These are phyloP conservation scores for Bergia sp. DNA, from an alignment of 92 coral and sea anemone genomes.

Conservation along the genomic window DNA sequence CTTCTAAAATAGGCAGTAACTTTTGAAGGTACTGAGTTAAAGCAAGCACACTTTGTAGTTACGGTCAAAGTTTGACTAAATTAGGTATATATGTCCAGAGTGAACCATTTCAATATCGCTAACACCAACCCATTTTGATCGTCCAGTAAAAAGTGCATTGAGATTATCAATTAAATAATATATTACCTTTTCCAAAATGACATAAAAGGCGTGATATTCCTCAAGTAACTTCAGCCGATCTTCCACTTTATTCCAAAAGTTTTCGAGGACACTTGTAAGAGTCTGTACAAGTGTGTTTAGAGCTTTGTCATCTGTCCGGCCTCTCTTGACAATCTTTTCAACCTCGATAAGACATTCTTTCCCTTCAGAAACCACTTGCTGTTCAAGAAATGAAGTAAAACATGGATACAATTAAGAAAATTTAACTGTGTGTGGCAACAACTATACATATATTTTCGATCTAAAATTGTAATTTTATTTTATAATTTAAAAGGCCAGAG, in stretches of 20 bases:
- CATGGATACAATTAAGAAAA: neutral
- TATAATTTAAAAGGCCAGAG: no score
- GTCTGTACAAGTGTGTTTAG: constrained; percentile 67
- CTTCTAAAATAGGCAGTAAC: neutral
- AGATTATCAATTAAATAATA: neutral
- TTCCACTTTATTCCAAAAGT: constrained; percentile 72
- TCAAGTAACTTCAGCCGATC: constrained; percentile 59
- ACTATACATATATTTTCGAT: no score
- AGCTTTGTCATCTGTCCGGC: constrained; percentile 63
- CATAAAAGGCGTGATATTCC: constrained; percentile 62
- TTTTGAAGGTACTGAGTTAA: neutral
- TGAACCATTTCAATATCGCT: no score
- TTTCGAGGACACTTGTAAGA: constrained; percentile 51
- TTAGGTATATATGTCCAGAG: no score
- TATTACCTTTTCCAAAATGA: constrained; percentile 72
- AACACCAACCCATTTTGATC: no score
- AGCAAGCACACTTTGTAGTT: neutral
- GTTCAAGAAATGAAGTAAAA: constrained; percentile 7
- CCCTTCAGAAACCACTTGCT: constrained; percentile 72
- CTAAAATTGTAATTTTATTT: no score
- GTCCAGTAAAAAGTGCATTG: neutral
- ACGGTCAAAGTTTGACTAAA: no score
- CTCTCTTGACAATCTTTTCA: constrained; percentile 52
- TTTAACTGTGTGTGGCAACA: neutral
- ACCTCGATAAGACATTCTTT: constrained; percentile 63